These are phyloP conservation scores for Leucozona laternaria DNA, from an alignment of 2,888 invertebrate species.

Conservation along the genomic window DNA sequence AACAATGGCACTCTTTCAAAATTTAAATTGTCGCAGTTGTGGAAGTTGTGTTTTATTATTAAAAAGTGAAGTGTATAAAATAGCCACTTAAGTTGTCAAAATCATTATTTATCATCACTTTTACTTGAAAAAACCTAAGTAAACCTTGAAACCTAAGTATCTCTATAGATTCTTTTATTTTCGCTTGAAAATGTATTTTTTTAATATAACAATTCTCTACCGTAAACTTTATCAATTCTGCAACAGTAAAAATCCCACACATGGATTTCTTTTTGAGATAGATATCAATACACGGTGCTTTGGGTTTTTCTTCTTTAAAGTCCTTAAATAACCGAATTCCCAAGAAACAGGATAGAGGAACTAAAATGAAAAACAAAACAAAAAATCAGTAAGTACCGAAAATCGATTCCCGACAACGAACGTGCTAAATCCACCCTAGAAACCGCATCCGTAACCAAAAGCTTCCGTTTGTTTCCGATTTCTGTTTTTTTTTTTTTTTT, in stretches of 20 bases:
- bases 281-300: neutral
- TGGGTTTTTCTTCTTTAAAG: conserved; percentile 26
- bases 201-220: too few species aligned
- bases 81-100: too few species aligned
- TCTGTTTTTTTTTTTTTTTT: neutral
- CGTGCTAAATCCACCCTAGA: conserved; percentile 64
- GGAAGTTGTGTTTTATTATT: too few species aligned
- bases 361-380: conserved; percentile 1
- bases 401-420: conserved; percentile 61
- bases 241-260: neutral
- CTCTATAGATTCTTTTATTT: too few species aligned
- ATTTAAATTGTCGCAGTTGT: too few species aligned
- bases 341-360: conserved; percentile 12
- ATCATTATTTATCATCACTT: too few species aligned
- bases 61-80: too few species aligned
- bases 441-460: conserved; percentile 71
- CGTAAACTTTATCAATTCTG: neutral
- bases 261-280: neutral
- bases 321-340: conserved; percentile 47
- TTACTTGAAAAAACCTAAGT: too few species aligned
- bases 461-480: conserved; percentile 58
- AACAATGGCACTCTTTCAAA: too few species aligned
- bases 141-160: too few species aligned
- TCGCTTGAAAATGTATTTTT: too few species aligned
- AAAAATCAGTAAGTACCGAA: conserved; percentile 42